phyloP scores from a whole-genome alignment of 2,113 vertebrate species.

The Calyptommatus sinebrachiatus region DNA sequence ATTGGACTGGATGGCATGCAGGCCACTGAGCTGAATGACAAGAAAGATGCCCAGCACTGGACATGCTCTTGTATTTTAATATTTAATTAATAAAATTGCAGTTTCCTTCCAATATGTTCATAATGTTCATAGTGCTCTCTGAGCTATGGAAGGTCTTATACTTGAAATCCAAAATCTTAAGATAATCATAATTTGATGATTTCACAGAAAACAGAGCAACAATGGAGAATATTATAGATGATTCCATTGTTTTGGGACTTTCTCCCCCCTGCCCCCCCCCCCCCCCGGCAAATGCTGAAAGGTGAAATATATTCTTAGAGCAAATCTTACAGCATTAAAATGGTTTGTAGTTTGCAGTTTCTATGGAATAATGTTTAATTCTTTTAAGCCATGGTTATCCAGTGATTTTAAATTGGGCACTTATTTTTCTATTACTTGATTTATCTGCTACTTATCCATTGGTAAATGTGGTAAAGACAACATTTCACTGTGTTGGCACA shows the following conservation, averaged over 20 bases:
- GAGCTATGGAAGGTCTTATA: background rate
- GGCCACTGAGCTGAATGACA: background rate
- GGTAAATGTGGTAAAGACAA: slow-evolving; percentile 41
- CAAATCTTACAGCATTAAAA: slow-evolving; percentile 50
- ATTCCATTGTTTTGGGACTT: background rate
- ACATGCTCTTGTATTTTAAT: background rate
- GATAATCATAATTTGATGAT: background rate
- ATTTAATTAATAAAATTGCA: background rate
- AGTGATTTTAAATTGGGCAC: slow-evolving; percentile 50
- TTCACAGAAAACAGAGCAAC: background rate
- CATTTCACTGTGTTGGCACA: slow-evolving; percentile 48
- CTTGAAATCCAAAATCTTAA: background rate
- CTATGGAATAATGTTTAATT: slow-evolving; percentile 26
- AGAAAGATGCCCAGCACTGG: background rate
- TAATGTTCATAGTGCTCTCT: background rate
- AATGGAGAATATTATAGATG: background rate
- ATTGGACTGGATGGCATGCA: background rate
- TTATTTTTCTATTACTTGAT: slow-evolving; percentile 50
- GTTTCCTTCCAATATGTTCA: background rate
- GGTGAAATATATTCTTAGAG: background rate
- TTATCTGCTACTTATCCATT: slow-evolving; percentile 51
- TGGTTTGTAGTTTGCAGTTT: slow-evolving; percentile 45
- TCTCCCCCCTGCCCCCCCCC: too few relatives aligned
- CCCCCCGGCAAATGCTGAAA: background rate
- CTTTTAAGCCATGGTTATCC: slow-evolving; percentile 10